Evolutionary conservation across 2,113 vertebrate genomes (phyloP), one percentile per base, ranked within the genome.

Genomic region (Trogon surrucura): DNA sequence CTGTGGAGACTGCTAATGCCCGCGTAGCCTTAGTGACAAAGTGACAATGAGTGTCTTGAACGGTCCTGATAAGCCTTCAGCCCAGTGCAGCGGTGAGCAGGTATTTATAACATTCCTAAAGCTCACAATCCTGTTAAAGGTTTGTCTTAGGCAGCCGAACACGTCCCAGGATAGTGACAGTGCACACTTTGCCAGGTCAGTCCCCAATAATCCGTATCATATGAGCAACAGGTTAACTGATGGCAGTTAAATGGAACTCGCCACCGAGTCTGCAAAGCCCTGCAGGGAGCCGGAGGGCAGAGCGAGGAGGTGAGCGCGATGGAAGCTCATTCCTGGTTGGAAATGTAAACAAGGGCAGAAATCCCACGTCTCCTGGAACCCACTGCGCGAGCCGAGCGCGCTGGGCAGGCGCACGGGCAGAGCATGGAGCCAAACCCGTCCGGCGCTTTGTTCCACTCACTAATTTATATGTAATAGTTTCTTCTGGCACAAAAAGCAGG

Each of bases 41-140:
- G 62, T 19, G 75, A 34, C 53, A 20, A 5, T 2, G 79, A 64
- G 69, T 8, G 34, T 66, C 69, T 19, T 10, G 20, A 29, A 11
- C 4, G 0, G 21, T 27, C 81, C 90, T 4, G 11, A 16, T 2
- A 19, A 9, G 41, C 26, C 45, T 29, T 70, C 70, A 34, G 29
- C 91, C 85, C 15, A 2, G 38, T 2, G 64, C 62, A 41, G 80
- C 11, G 13, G 56, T 7, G 5, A 67, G 50, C 48, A 19, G 80
- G 50, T 69, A 94, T 95, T 97, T 97, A 82, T 80, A 95, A 71
- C 60, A 29, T 25, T 27, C 67, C 80, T 61, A 60, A 92, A 74
- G 73, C 83, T 69, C 30, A 1, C 74, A 97, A 85, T 88, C 95
- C 88, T 89, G 73, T 87, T 78, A 74, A 19, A 53, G 94, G 44